phyloP scores from a whole-genome alignment of 2,113 vertebrate genomes.

The Meriones unguiculatus region DNA sequence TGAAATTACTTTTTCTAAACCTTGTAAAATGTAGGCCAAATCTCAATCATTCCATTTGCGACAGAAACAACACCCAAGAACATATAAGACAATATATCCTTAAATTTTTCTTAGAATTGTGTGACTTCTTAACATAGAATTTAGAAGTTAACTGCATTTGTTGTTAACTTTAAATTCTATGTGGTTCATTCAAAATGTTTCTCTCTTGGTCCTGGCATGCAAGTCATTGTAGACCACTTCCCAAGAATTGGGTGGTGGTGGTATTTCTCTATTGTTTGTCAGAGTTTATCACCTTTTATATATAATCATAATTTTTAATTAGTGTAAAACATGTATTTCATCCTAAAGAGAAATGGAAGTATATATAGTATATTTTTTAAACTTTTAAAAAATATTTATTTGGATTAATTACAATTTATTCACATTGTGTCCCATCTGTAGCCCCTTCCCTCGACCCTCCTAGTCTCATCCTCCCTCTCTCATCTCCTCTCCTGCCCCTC shows the following conservation, averaged over 20 bases:
- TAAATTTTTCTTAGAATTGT: not conserved
- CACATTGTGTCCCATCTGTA: too few relatives aligned
- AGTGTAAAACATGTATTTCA: not conserved
- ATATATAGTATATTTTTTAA: not conserved
- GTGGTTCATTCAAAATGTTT: not conserved
- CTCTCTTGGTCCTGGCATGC: not conserved
- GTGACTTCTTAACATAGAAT: not conserved
- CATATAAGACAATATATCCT: not conserved
- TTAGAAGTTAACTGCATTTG: not conserved
- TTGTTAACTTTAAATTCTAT: not conserved
- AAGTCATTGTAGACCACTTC: not conserved
- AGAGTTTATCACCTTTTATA: not conserved
- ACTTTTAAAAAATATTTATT: too few relatives aligned
- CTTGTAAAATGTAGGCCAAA: slow-evolving; percentile 9
- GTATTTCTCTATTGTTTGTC: not conserved
- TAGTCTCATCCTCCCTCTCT: too few relatives aligned
- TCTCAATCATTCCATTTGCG: not conserved
- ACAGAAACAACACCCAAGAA: not conserved
- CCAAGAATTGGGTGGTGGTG: not conserved
- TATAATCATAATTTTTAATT: not conserved
- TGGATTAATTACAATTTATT: too few relatives aligned
- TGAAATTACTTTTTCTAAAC: not conserved
- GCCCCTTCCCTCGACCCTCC: too few relatives aligned
- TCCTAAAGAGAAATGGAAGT: not conserved
- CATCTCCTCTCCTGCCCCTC: too few relatives aligned